These are phyloP conservation scores for Bos indicus DNA, from an alignment of 2,113 vertebrate species.

Conservation along the genomic window DNA sequence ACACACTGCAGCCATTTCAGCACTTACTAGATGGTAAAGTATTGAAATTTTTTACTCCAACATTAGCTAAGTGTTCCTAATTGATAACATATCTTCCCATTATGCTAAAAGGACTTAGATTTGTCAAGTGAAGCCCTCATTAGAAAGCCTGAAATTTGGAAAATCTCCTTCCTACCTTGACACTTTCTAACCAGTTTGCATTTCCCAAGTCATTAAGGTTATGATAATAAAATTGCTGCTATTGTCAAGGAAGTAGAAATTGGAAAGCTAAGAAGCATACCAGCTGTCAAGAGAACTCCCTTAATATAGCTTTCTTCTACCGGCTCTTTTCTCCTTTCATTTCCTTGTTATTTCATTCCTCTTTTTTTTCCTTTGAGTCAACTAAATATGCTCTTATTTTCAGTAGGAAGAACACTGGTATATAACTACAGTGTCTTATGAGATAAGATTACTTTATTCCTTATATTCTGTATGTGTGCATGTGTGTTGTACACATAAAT, in stretches of 20 bases:
- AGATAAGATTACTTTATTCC: background rate
- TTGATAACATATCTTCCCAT: slow-evolving; percentile 60
- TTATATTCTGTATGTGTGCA: background rate
- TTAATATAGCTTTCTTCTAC: background rate
- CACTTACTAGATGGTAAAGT: slow-evolving; percentile 41
- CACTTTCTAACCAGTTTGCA: background rate
- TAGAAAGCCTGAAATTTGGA: slow-evolving; percentile 21
- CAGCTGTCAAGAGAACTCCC: background rate
- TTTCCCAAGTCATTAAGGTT: slow-evolving; percentile 63
- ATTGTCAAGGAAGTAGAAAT: slow-evolving; percentile 13
- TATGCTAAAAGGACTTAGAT: slow-evolving; percentile 62
- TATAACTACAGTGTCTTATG: background rate
- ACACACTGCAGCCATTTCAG: background rate
- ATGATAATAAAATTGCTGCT: slow-evolving; percentile 35
- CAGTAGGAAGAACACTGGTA: background rate
- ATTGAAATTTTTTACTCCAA: slow-evolving; percentile 48
- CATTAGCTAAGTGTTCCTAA: slow-evolving; percentile 59
- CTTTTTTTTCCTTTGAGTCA: background rate
- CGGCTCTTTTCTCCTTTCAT: background rate
- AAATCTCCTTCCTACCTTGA: slow-evolving; percentile 46
- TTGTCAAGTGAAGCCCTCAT: slow-evolving; percentile 49
- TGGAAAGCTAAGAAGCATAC: slow-evolving; percentile 42
- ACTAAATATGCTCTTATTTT: background rate
- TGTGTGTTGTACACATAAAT: background rate
- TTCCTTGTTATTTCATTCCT: background rate